These are phyloP conservation scores for Troglohyphantes excavatus DNA, from an alignment of 2,888 invertebrate genomes.

Conservation along the genomic window DNA sequence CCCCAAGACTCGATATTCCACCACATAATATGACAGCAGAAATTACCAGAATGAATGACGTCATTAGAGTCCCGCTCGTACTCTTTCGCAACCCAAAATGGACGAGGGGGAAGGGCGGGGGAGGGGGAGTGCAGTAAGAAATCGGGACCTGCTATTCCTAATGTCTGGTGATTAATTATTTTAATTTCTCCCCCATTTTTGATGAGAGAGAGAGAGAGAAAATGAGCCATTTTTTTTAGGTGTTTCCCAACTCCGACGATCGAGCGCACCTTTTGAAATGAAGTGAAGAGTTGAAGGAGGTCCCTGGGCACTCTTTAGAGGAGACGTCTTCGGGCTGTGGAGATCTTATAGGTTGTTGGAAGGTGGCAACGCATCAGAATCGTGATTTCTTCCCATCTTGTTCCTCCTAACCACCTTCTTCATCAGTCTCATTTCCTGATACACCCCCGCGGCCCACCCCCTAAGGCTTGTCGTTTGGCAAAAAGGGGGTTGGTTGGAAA, in stretches of 20 bases:
- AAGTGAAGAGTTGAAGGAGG: conserved; percentile 46
- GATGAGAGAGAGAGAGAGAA: conserved; percentile 74
- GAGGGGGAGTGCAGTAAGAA: conserved; percentile 65
- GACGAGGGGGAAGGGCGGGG: conserved; percentile 7
- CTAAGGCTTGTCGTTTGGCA: conserved; percentile 31
- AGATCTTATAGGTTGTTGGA: conserved; percentile 52
- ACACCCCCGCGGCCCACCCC: not conserved
- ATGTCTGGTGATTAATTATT: conserved; percentile 78
- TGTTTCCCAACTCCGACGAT: conserved; percentile 39
- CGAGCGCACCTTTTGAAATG: conserved; percentile 41
- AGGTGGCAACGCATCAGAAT: conserved; percentile 68
- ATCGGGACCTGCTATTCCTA: conserved; percentile 75
- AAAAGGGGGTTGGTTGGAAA: conserved; percentile 44
- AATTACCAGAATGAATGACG: conserved; percentile 75
- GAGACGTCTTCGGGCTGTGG: conserved; percentile 65
- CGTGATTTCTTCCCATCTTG: conserved; percentile 78
- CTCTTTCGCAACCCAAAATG: too few relatives aligned
- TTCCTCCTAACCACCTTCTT: conserved; percentile 75
- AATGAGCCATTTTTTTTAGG: conserved; percentile 66
- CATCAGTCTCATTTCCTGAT: conserved; percentile 76
- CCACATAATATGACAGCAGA: conserved; percentile 75
- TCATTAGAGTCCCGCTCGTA: conserved; percentile 58
- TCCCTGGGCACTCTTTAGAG: conserved; percentile 75
- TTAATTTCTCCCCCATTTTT: conserved; percentile 75
- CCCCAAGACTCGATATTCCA: conserved; percentile 44